phyloP scores from a whole-genome alignment of 2,888 invertebrate genomes.

The Dynastes grantii region DNA sequence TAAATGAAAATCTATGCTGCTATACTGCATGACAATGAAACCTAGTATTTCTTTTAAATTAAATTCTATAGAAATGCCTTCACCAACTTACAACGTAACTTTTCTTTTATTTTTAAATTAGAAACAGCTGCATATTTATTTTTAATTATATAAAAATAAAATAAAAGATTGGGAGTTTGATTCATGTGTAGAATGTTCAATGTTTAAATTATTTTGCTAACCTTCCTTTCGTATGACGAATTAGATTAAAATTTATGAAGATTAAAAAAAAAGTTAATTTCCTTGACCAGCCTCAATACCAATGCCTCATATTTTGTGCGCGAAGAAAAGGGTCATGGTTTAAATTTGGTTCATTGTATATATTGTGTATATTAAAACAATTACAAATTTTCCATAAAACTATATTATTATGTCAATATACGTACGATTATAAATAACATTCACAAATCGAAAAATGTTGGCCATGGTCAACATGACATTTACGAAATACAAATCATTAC shows the following conservation, averaged over 20 bases:
- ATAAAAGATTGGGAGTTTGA: neutral
- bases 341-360: neutral
- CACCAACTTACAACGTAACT: too few species aligned
- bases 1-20: too few species aligned
- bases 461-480: slow-evolving; percentile 29
- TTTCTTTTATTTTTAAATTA: too few species aligned
- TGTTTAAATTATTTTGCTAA: neutral
- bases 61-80: too few species aligned
- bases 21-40: too few species aligned
- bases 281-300: slow-evolving; percentile 2
- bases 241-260: neutral
- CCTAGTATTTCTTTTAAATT: too few species aligned
- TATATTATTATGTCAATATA: neutral
- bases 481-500: neutral
- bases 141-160: neutral
- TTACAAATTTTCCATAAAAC: neutral
- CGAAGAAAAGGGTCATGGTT: slow-evolving; percentile 2
- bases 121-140: too few species aligned
- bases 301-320: neutral
- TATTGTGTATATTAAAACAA: neutral
- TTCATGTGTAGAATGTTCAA: neutral
- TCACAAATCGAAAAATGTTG: slow-evolving; percentile 20
- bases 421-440: slow-evolving; percentile 3
- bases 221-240: neutral
- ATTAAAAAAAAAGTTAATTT: slow-evolving; percentile 9